A percentile compares a stretch with the other conserved stretches of the same genome.
These are phyloP conservation scores for Doris montereyensis DNA, from an alignment of 2,888 invertebrate species.

Conservation along the genomic window DNA sequence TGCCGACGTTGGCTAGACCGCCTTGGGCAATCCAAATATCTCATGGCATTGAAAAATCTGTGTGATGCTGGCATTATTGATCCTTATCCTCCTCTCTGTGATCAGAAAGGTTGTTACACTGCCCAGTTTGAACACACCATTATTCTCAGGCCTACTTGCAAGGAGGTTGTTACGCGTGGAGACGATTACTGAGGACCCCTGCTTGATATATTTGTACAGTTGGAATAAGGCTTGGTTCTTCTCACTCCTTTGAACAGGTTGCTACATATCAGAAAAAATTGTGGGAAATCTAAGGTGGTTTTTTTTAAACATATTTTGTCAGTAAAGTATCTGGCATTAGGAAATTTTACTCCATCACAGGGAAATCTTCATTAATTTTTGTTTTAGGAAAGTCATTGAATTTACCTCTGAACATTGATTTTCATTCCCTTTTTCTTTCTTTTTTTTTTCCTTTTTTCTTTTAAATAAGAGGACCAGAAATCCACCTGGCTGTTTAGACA, in stretches of 20 bases:
- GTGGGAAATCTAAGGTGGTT: background rate
- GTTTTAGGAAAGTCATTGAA: no score
- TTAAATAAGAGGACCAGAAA: no score
- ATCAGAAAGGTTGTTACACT: slow-evolving; percentile 97
- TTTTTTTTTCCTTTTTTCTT: no score
- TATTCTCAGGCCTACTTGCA: slow-evolving; percentile 96
- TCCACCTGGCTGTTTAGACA: no score
- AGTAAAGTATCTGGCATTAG: no score
- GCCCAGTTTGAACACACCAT: slow-evolving; percentile 99
- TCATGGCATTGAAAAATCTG: slow-evolving; percentile 98
- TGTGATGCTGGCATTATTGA: slow-evolving; percentile 98
- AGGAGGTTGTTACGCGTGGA: slow-evolving; percentile 97
- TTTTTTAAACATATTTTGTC: background rate
- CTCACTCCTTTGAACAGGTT: background rate
- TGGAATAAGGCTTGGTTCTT: background rate
- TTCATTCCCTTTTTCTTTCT: no score
- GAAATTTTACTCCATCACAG: no score
- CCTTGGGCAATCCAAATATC: slow-evolving; percentile 95
- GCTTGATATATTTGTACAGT: background rate
- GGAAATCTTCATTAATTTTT: no score
- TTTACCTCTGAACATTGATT: no score
- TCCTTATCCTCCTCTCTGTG: slow-evolving; percentile 98
- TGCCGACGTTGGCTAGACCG: slow-evolving; percentile 99
- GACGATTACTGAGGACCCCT: slow-evolving; percentile 85
- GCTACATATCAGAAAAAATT: no score